Percentiles rank a stretch among this genome's conserved stretches.
Conservation (phyloP, 30 jellyfish, hydroid and myxozoan species). For the Pseudorhiza aurosa region DNA sequence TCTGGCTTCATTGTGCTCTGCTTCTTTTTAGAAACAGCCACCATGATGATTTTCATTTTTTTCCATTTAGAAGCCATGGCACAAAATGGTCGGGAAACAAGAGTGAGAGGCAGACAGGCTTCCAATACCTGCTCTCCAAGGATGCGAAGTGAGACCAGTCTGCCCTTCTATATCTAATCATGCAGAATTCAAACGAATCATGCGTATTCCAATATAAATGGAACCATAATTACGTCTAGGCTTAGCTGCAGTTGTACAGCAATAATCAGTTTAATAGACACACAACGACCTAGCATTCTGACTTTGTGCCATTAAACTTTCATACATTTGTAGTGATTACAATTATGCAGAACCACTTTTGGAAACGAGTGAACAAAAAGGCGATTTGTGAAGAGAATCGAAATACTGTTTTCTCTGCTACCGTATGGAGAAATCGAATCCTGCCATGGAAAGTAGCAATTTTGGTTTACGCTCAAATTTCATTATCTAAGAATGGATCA, state of each 20-base stretch:
- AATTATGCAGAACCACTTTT: neutral
- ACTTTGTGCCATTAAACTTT: neutral
- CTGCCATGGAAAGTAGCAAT: too few relatives aligned
- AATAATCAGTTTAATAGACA: slow-evolving; percentile 9
- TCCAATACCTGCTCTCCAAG: slow-evolving; percentile 2
- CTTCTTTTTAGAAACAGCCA: neutral
- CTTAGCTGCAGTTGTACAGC: neutral
- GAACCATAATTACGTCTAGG: neutral
- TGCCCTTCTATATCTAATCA: neutral
- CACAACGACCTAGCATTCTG: neutral
- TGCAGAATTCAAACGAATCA: neutral
- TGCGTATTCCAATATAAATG: neutral
- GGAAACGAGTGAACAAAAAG: neutral
- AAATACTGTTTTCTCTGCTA: too few relatives aligned
- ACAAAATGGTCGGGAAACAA: too few relatives aligned
- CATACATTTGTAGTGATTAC: too few relatives aligned
- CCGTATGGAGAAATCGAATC: too few relatives aligned
- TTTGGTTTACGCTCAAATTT: too few relatives aligned
- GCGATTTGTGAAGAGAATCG: neutral
- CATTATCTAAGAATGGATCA: too few relatives aligned
- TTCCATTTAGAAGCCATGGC: slow-evolving; percentile 29
- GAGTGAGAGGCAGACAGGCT: neutral
- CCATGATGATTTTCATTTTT: neutral
- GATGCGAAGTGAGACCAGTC: too few relatives aligned
- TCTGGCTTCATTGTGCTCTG: neutral